These are phyloP conservation scores for Herpetotheres cachinnans DNA, from an alignment of 2,113 vertebrate species.

Conservation along the genomic window DNA sequence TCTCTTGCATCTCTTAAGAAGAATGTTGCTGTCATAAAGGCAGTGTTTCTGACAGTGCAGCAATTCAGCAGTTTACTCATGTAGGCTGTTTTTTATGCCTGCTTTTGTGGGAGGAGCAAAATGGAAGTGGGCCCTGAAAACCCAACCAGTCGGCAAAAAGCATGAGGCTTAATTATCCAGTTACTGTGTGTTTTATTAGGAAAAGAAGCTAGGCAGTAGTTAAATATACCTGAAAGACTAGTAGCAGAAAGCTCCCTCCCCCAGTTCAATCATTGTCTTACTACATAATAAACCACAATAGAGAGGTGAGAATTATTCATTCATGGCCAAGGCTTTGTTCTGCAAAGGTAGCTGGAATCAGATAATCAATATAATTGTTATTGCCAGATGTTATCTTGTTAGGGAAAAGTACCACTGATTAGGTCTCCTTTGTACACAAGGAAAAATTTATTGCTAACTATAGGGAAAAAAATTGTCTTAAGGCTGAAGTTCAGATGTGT, in stretches of 20 bases:
- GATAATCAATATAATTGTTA: conserved; percentile 19
- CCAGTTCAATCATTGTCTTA: not conserved
- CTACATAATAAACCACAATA: not conserved
- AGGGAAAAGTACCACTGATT: not conserved
- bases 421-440: not conserved
- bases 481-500: not conserved
- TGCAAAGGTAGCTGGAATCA: not conserved
- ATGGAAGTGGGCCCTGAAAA: not conserved
- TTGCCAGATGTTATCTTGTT: not conserved
- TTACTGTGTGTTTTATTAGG: not conserved
- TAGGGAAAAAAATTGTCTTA: not conserved
- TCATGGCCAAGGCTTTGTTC: not conserved
- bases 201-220: not conserved
- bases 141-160: not conserved
- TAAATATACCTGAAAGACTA: not conserved
- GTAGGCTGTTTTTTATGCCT: not conserved
- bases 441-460: not conserved
- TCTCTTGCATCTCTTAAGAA: not conserved
- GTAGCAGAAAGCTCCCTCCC: not conserved
- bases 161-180: not conserved
- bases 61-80: not conserved
- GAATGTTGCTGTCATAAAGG: not conserved
- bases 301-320: not conserved
- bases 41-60: not conserved
- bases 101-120: not conserved